Base-by-base conservation (phyloP, 2,113 vertebrate genomes). In the Burhinus bistriatus region DNA sequence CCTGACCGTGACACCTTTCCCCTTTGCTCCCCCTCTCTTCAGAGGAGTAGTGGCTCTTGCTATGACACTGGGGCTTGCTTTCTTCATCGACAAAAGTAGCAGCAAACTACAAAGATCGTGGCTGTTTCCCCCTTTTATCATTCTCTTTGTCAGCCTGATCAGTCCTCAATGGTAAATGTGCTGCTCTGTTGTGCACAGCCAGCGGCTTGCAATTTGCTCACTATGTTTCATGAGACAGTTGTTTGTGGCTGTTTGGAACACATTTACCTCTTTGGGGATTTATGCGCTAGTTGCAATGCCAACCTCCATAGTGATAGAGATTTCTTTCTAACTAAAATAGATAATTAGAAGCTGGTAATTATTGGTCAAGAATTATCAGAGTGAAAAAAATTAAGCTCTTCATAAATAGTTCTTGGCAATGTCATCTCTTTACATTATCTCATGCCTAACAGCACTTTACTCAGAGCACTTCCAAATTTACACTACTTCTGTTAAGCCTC, bases 291-390 rank as follows among this genome's bases (percentile, higher is more conserved):
- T 83, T 98, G 95, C 96, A 98, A 97, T 98, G 98, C 98, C 98
- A 98, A 97, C 97, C 97, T 98, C 98, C 92, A 92, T 97, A 97
- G 98, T 98, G 98, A 98, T 98, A 89, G 93, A 98, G 97, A 98
- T 98, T 98, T 98, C 98, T 98, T 98, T 98, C 97, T 97, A 98
- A 98, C 97, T 98, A 98, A 98, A 98, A 98, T 97, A 98, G 98
- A 98, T 98, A 98, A 98, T 98, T 98, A 98, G 98, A 97, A 96
- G 96, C 97, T 98, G 97, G 97, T 98, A 98, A 98, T 98, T 98
- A 98, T 98, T 98, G 98, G 98, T 98, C 98, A 98, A 98, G 98
- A 98, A 98, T 98, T 98, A 98, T 98, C 98, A 98, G 98, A 98
- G 98, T 98, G 98, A 98, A 98, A 98, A 97, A 98, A 98, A 98